Evolutionary conservation across 2,797 vertebrate species (phyloP), one percentile per base, ranked within the genome.

Genomic region (Epinephelus malabaricus): DNA sequence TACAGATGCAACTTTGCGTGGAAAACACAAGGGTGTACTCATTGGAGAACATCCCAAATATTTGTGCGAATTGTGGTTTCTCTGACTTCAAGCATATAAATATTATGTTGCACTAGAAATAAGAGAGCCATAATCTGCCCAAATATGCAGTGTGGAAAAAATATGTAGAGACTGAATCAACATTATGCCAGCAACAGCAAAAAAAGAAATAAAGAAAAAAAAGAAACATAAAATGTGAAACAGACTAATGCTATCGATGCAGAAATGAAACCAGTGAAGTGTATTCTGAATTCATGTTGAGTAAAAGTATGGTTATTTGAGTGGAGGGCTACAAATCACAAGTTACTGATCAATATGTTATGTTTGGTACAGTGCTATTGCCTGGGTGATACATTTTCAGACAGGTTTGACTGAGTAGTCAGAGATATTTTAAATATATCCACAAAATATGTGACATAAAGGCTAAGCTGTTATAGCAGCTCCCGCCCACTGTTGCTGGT

Each of bases 361-460:
- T 50, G 55, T 55, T 25, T 72, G 10, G 38, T 66, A 18, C 46
- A 23, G 34, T 59, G 13, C 18, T 43, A 40, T 21, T 46, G 45
- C 43, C 23, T 50, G 72, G 21, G 43, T 68, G 68, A 59, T 69
- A 21, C 62, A 49, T 73, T 76, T 68, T 79, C 60, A 58, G 25
- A 43, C 15, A 55, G 17, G n/a, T 49, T 60, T 50, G 64, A 51
- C 72, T 58, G 40, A 74, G 64, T 43, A 38, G 49, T 69, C 27
- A 67, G 58, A 80, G 18, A 38, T 54, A 68, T 69, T 80, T 72
- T 47, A 69, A 76, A 79, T 68, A 74, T 55, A 70, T 40, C 17
- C 58, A 55, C 54, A 21, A 56, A 69, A 54, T 46, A 55, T 70
- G 61, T 46, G 69, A 74, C 61, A 69, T 45, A 54, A 23, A 78